Conservation (phyloP, 2,888 invertebrate species). For the Plebejus anna region DNA sequence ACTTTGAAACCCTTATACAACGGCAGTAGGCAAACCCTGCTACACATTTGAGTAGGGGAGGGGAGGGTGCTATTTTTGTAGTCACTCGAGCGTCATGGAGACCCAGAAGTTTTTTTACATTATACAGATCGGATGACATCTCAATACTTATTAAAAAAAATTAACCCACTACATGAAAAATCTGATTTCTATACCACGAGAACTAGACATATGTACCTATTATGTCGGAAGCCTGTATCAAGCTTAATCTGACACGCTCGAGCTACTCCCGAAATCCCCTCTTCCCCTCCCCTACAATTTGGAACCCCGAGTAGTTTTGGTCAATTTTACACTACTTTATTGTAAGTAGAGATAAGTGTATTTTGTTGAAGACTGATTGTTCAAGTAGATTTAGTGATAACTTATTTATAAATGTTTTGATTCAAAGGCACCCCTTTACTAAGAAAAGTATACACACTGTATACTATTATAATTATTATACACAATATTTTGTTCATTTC, state of each 20-base stretch:
- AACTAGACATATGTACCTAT: too few relatives aligned
- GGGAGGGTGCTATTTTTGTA: too few relatives aligned
- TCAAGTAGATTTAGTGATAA: conserved; percentile 44
- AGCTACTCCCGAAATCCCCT: too few relatives aligned
- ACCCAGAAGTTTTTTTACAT: too few relatives aligned
- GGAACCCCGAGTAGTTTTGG: conserved; percentile 15
- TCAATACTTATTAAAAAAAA: too few relatives aligned
- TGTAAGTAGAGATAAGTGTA: conserved; percentile 45
- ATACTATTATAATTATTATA: too few relatives aligned
- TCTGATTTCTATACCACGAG: too few relatives aligned
- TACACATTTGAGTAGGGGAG: conserved; percentile 39
- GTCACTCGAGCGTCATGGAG: too few relatives aligned
- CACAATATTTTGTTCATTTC: neutral
- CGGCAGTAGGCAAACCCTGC: neutral
- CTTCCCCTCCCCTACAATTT: conserved; percentile 16
- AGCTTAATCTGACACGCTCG: too few relatives aligned
- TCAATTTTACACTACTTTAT: conserved; percentile 9
- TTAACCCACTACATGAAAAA: too few relatives aligned
- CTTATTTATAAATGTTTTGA: conserved; percentile 5
- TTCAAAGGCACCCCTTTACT: neutral
- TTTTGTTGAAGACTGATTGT: conserved; percentile 78
- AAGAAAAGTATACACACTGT: neutral
- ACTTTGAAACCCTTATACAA: neutral
- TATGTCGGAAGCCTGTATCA: too few relatives aligned
- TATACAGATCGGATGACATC: too few relatives aligned